phyloP scores from a whole-genome alignment of 2,888 invertebrate genomes.

The Aquatica leii region DNA sequence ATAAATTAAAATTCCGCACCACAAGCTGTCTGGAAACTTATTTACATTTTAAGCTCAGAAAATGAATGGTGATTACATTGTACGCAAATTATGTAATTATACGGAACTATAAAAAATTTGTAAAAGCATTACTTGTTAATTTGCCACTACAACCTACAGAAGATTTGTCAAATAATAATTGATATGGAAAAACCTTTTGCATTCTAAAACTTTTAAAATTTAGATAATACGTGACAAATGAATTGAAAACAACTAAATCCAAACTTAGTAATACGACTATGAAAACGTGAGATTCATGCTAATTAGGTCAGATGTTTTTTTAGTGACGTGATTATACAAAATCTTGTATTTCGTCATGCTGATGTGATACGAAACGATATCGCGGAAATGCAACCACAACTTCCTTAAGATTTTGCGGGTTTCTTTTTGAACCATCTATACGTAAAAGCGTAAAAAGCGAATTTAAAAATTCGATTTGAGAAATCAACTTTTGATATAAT shows the following conservation, averaged over 20 bases:
- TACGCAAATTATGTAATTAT: no score
- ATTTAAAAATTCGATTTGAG: background rate
- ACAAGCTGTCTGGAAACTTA: no score
- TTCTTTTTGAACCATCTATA: background rate
- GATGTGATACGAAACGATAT: background rate
- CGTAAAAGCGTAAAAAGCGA: background rate
- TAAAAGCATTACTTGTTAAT: no score
- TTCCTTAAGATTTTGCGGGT: constrained; percentile 6
- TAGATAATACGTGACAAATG: background rate
- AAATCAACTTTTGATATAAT: background rate
- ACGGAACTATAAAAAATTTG: no score
- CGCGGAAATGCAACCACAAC: constrained; percentile 11
- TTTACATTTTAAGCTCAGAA: no score
- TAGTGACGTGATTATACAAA: no score
- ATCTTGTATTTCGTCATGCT: no score
- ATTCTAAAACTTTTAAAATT: no score
- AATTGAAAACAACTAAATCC: background rate
- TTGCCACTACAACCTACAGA: no score
- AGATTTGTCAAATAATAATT: background rate
- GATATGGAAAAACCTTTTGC: constrained; percentile 6
- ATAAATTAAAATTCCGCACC: no score
- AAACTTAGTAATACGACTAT: background rate
- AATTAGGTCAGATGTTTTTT: constrained; percentile 7
- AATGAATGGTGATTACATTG: no score
- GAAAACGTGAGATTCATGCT: constrained; percentile 1